These are phyloP conservation scores for Drosophila dives DNA, from an alignment of 2,888 invertebrate genomes.

Conservation along the genomic window DNA sequence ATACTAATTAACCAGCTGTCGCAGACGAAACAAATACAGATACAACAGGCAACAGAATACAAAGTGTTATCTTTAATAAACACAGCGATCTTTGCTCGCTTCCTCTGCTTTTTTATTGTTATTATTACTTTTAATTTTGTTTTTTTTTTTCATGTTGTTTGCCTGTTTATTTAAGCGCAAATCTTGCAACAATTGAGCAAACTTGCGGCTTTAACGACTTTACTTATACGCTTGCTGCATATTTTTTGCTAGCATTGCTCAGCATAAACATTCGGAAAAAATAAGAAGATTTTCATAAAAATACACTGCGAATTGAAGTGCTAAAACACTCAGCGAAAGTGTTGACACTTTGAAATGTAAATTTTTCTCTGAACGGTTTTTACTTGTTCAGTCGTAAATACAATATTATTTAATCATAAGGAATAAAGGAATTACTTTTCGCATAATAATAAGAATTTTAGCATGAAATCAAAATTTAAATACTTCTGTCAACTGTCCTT, in stretches of 20 bases:
- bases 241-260: too few species aligned
- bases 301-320: neutral
- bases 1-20: constrained; percentile 34
- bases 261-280: neutral
- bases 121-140: neutral
- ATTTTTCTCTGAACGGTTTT: neutral
- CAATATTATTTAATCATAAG: neutral
- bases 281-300: neutral
- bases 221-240: constrained; percentile 1
- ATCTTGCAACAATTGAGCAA: constrained; percentile 41
- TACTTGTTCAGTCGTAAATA: neutral
- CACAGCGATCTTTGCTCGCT: constrained; percentile 29
- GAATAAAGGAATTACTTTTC: neutral
- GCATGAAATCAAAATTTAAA: neutral
- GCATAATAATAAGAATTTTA: too few species aligned
- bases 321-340: neutral
- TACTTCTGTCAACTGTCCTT: neutral
- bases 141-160: constrained; percentile 6
- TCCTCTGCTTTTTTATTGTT: neutral
- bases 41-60: neutral
- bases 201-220: constrained; percentile 7
- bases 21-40: constrained; percentile 27
- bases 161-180: constrained; percentile 35
- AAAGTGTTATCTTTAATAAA: constrained; percentile 26
- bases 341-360: neutral